A percentile compares a stretch with the other conserved stretches of the same genome.
Conservation (phyloP, 2,113 vertebrate genomes). For the Willisornis vidua region DNA sequence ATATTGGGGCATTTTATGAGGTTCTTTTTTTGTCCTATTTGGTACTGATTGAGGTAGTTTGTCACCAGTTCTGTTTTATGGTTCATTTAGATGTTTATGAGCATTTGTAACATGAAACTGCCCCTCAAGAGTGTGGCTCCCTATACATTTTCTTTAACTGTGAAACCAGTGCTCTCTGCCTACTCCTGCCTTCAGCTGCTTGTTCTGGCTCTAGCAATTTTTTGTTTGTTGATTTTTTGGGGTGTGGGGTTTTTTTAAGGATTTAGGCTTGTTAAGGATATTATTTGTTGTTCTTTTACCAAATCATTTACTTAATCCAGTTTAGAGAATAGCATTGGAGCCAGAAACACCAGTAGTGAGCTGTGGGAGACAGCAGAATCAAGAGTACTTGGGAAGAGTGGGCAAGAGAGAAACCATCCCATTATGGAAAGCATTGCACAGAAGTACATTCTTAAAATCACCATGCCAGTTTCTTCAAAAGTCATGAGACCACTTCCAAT, state of each 20-base stretch:
- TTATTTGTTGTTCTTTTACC: neutral
- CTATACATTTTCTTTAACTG: neutral
- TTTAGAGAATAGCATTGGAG: neutral
- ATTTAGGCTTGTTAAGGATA: neutral
- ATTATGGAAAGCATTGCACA: neutral
- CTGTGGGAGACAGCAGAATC: neutral
- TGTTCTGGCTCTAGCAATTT: neutral
- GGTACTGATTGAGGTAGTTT: neutral
- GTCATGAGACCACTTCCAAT: neutral
- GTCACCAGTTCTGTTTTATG: neutral
- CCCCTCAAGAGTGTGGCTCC: neutral
- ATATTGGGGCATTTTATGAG: neutral
- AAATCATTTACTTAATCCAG: neutral
- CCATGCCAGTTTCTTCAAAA: neutral
- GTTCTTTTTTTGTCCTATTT: neutral
- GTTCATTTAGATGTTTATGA: neutral
- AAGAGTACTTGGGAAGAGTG: neutral
- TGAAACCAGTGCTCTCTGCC: neutral
- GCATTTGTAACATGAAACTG: neutral
- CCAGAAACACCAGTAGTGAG: neutral
- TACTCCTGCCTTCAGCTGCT: neutral
- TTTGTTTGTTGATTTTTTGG: neutral
- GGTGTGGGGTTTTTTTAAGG: neutral
- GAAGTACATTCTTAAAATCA: neutral
- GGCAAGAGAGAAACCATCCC: neutral